phyloP scores from a whole-genome alignment of 2,113 vertebrate genomes.

The Mormyrus iriodes region DNA sequence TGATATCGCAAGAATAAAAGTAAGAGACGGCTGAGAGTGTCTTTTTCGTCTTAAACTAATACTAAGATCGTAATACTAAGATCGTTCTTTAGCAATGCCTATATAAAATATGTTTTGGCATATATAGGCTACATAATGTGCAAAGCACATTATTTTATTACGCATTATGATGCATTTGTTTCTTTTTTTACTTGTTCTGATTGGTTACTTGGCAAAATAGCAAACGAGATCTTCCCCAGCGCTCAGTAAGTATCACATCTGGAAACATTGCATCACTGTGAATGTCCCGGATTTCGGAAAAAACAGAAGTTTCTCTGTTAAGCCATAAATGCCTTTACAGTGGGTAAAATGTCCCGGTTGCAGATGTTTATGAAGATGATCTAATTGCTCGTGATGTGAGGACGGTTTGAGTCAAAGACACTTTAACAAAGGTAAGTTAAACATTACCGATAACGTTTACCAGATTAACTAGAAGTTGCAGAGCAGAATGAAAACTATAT shows the following conservation, averaged over 20 bases:
- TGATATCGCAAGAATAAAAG: not conserved
- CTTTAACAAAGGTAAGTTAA: not conserved
- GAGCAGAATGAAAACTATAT: not conserved
- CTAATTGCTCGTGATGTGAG: not conserved
- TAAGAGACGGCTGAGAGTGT: not conserved
- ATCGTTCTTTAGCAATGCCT: not conserved
- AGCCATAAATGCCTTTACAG: not conserved
- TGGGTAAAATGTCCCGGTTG: not conserved
- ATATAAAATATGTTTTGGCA: not conserved
- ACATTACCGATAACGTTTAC: not conserved
- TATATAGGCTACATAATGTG: not conserved
- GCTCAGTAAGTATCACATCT: conserved; percentile 57
- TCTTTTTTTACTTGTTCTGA: not conserved
- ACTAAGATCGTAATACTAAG: not conserved
- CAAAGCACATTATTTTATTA: not conserved
- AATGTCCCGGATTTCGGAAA: conserved; percentile 50
- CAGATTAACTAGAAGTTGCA: not conserved
- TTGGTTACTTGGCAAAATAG: not conserved
- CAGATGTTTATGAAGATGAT: conserved; percentile 6
- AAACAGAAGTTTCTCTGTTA: conserved; percentile 30
- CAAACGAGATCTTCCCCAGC: not conserved
- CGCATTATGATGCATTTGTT: not conserved
- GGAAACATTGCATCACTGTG: conserved; percentile 65
- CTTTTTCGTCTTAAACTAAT: not conserved
- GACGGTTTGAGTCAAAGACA: not conserved